A percentile compares a stretch with the other conserved stretches of the same genome.
Evolutionary conservation across 2,797 vertebrate genomes (phyloP).

Genomic region (Schizopygopsis malacanthus): DNA sequence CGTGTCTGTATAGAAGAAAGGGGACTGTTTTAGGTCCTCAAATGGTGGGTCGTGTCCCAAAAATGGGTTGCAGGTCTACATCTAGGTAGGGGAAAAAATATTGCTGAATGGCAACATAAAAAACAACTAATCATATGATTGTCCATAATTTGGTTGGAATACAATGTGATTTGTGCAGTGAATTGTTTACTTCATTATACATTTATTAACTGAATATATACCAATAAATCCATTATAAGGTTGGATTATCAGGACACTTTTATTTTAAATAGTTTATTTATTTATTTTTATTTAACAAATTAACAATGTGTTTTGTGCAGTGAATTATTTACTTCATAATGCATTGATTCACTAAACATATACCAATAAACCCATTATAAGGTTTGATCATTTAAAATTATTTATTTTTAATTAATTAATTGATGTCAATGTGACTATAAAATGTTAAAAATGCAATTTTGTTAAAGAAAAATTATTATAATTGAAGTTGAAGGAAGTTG

Average conservation of each 20-base stretch:
- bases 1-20: slow-evolving; percentile 53
- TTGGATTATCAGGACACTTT: background rate
- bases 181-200: background rate
- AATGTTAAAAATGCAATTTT: too few relatives aligned
- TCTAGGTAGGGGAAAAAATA: background rate
- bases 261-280: background rate
- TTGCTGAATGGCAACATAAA: background rate
- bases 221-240: background rate
- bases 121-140: background rate
- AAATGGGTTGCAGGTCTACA: background rate
- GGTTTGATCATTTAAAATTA: background rate
- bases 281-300: background rate
- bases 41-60: background rate
- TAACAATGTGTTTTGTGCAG: too few relatives aligned
- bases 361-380: background rate
- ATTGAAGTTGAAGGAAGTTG: too few relatives aligned
- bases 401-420: background rate
- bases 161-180: background rate
- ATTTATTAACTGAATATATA: background rate
- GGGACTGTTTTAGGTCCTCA: background rate
- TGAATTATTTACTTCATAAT: too few relatives aligned
- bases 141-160: background rate
- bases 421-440: background rate
- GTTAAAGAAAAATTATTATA: too few relatives aligned
- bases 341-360: too few relatives aligned